Evolutionary conservation across 2,888 invertebrate genomes (phyloP).

Genomic region (Drosophila mayaguana): DNA sequence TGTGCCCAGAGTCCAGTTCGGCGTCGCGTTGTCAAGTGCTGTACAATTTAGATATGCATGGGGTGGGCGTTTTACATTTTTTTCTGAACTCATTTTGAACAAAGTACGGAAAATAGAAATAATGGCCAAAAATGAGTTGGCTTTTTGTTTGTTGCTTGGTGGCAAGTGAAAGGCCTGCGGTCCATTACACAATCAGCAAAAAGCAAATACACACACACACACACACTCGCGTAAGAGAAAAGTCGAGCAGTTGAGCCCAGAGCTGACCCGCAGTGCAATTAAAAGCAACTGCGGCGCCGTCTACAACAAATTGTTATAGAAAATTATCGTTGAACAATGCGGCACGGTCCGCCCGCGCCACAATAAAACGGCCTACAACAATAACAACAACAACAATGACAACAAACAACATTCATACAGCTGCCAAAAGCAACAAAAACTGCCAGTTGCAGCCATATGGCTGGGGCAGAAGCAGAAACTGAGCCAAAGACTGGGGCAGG

Average conservation of each 20-base stretch:
- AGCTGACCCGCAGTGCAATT: constrained; percentile 65
- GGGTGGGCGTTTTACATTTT: constrained; percentile 61
- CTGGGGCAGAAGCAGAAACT: neutral
- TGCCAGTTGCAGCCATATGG: constrained; percentile 60
- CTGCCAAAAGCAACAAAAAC: constrained; percentile 58
- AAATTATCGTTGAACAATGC: constrained; percentile 63
- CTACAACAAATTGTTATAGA: constrained; percentile 75
- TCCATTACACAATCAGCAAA: constrained; percentile 65
- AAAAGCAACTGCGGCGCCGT: constrained; percentile 63
- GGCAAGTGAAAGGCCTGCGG: constrained; percentile 74
- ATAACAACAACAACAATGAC: constrained; percentile 25
- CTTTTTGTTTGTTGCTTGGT: constrained; percentile 48
- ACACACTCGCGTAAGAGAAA: constrained; percentile 10
- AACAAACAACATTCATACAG: constrained; percentile 43
- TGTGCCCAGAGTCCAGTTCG: constrained; percentile 5
- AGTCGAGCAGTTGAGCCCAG: constrained; percentile 40
- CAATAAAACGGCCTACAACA: constrained; percentile 28
- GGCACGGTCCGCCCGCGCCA: constrained; percentile 67
- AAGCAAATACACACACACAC: constrained; percentile 3
- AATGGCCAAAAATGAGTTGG: constrained; percentile 72
- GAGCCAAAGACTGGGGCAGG: no score
- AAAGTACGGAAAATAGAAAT: constrained; percentile 50
- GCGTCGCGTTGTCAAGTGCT: constrained; percentile 59
- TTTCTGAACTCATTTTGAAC: constrained; percentile 72
- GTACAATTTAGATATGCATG: constrained; percentile 31